Conservation (phyloP, 2,888 invertebrate species). For the Ptilodon capucinus region DNA sequence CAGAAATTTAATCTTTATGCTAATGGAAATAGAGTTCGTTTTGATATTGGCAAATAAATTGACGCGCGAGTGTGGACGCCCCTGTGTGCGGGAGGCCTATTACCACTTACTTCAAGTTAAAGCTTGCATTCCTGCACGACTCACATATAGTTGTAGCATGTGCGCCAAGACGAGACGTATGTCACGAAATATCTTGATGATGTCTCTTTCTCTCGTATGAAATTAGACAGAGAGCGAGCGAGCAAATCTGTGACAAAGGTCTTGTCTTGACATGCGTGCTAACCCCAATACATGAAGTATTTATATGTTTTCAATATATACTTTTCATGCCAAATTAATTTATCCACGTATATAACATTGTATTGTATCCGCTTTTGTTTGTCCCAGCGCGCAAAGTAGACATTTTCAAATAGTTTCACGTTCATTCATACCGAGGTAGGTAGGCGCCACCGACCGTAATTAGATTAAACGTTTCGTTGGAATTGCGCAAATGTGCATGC, state of each 20-base stretch:
- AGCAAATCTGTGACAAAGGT: too few relatives aligned
- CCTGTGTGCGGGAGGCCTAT: too few relatives aligned
- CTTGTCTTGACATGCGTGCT: too few relatives aligned
- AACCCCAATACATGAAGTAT: background rate
- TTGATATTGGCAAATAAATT: too few relatives aligned
- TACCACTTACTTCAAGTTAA: too few relatives aligned
- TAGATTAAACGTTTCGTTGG: conserved; percentile 44
- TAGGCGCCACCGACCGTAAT: conserved; percentile 46
- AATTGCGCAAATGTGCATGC: conserved; percentile 32
- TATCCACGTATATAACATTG: conserved; percentile 18
- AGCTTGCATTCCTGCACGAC: background rate
- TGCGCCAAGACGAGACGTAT: too few relatives aligned
- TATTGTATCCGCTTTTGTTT: conserved; percentile 33
- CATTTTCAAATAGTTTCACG: conserved; percentile 41
- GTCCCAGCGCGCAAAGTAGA: conserved; percentile 14
- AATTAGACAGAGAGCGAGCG: too few relatives aligned
- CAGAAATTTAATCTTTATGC: too few relatives aligned
- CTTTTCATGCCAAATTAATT: conserved; percentile 8
- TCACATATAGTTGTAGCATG: background rate
- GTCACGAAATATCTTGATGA: too few relatives aligned
- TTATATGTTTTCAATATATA: conserved; percentile 6
- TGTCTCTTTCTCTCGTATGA: too few relatives aligned
- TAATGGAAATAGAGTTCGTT: too few relatives aligned
- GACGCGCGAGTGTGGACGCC: too few relatives aligned
- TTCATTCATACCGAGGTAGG: conserved; percentile 23